Conservation (phyloP, 2,888 invertebrate species). For the Plebejus melissa region DNA sequence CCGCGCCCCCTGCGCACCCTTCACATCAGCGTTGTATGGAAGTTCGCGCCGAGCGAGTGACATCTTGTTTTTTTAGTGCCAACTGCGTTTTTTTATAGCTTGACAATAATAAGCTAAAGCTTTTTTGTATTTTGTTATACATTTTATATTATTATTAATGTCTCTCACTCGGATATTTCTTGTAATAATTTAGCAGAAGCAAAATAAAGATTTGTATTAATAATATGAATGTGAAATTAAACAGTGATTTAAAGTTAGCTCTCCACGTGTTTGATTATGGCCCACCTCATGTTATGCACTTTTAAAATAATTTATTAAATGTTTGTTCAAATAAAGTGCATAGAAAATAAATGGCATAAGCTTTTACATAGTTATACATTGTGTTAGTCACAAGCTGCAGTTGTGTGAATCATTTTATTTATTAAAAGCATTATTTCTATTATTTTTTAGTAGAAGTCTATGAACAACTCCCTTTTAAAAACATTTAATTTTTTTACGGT, state of each 20-base stretch:
- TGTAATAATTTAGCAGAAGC: neutral
- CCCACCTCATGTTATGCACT: neutral
- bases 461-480: too few species aligned
- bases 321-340: conserved; percentile 11
- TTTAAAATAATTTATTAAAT: neutral
- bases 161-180: conserved; percentile 1
- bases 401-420: neutral
- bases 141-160: neutral
- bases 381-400: conserved; percentile 25
- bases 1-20: conserved; percentile 75
- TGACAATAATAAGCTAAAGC: neutral
- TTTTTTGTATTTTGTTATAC: neutral
- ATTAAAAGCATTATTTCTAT: neutral
- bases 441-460: neutral
- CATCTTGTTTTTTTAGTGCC: neutral
- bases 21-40: conserved; percentile 44
- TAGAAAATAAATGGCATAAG: conserved; percentile 29
- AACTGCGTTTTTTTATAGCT: neutral
- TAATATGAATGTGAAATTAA: neutral
- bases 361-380: conserved; percentile 28
- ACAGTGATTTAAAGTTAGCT: neutral
- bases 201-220: neutral
- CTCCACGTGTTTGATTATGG: neutral
- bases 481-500: too few species aligned
- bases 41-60: conserved; percentile 43